Percentiles rank a stretch among this genome's conserved stretches.
Conservation (phyloP, 2,888 invertebrate species). For the Physocephala rufipes region DNA sequence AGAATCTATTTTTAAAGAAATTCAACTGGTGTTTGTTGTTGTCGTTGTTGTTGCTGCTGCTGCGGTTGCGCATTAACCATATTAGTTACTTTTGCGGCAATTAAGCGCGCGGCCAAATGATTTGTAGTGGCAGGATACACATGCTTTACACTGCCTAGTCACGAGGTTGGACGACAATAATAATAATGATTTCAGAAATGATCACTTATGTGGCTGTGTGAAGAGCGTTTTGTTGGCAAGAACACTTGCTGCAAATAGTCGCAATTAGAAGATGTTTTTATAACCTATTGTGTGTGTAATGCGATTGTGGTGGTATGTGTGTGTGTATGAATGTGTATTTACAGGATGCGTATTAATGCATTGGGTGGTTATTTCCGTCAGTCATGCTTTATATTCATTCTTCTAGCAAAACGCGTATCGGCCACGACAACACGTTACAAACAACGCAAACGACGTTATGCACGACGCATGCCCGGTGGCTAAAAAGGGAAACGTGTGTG, state of each 20-base stretch:
- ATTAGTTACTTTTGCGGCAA: background rate
- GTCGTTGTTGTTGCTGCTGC: background rate
- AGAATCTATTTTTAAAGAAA: conserved; percentile 24
- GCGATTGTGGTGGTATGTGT: background rate
- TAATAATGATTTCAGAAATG: too few relatives aligned
- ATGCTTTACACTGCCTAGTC: background rate
- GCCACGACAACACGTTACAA: background rate
- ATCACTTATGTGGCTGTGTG: too few relatives aligned
- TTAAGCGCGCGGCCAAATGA: conserved; percentile 9
- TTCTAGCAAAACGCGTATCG: background rate
- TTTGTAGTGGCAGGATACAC: too few relatives aligned
- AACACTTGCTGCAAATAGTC: conserved; percentile 2
- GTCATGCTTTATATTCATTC: conserved; percentile 16
- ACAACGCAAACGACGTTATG: background rate
- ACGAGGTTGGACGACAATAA: background rate
- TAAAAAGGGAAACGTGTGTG: background rate
- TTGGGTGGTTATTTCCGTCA: conserved; percentile 36
- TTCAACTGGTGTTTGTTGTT: background rate
- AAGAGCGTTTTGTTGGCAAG: background rate
- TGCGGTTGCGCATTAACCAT: background rate
- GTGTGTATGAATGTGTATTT: conserved; percentile 9
- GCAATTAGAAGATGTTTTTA: conserved; percentile 24
- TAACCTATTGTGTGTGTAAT: conserved; percentile 19
- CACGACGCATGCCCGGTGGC: background rate
- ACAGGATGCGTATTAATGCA: conserved; percentile 30